Evolutionary conservation across 2,113 vertebrate species (phyloP), one percentile per base, ranked within the genome.

Genomic region (Vulpes vulpes): DNA sequence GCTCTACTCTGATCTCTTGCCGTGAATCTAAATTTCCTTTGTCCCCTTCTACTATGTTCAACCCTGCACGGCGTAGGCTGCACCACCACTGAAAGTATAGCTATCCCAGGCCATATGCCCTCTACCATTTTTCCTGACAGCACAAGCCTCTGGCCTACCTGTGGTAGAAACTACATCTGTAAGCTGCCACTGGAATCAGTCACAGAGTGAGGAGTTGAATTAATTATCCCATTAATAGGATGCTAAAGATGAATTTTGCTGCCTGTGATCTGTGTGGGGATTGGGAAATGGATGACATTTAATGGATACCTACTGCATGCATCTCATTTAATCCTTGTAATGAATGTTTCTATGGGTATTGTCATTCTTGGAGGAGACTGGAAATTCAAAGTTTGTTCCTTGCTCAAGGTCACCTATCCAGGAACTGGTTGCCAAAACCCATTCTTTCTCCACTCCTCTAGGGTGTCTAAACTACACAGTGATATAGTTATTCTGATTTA

Each of bases 11-110:
- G 10, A 4, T 32, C 35, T 79, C 80, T 85, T 51, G 1, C 25
- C 71, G 1, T 15, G 27, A 12, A 19, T 43, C 35, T 27, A 11
- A 8, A 19, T 15, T 73, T 12, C 32, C 43, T 89, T 43, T 20
- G 2, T 53, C 10, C 25, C 35, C 51, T 73, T 49, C 4, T 11
- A 51, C 43, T 16, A 14, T 19, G 60, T 62, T 90, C 38, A 12
- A 0, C 6, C 7, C 8, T 83, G 71, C 32, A 49, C 43, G 22
- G 0, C 32, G 16, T 2, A 74, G 43, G 20, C 32, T 43, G 4
- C 5, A 6, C 8, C 15, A 38, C 22, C 22, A 5, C 8, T 14
- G 73, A 43, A 51, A 27, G 1, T 14, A 8, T 4, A 69, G 32
- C 14, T 15, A 11, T 17, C 80, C 91, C 25, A 35, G 51, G 53